phyloP scores from a whole-genome alignment of 2,797 vertebrate genomes.

The Dicrostonyx torquatus region DNA sequence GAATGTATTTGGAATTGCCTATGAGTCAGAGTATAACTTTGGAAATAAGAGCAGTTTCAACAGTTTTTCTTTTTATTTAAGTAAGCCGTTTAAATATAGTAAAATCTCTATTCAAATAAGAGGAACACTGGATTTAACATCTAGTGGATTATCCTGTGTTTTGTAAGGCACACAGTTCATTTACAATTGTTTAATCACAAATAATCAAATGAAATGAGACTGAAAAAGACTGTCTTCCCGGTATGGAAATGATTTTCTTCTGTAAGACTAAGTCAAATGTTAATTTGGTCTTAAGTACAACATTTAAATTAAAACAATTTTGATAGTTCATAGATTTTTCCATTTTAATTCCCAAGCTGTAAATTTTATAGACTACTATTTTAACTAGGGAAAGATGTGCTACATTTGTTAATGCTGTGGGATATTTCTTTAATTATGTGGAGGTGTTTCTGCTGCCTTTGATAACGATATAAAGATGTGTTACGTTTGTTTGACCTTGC shows the following conservation, averaged over 20 bases:
- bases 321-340: background rate
- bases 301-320: conserved; percentile 8
- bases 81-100: background rate
- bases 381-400: background rate
- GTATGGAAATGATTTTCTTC: background rate
- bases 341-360: background rate
- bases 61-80: conserved; percentile 29
- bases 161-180: background rate
- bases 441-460: background rate
- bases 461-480: background rate
- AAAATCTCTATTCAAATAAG: background rate
- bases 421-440: background rate
- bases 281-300: background rate
- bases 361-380: background rate
- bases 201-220: conserved; percentile 22
- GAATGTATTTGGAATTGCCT: background rate
- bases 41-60: conserved; percentile 14
- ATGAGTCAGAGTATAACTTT: background rate
- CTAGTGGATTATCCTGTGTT: background rate
- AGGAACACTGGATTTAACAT: background rate
- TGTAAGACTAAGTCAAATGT: background rate
- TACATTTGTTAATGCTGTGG: background rate
- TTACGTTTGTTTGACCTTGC: background rate
- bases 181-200: background rate
- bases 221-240: background rate